Conservation (phyloP, 1,140 invertebrate species). For the Calliphora vicina region DNA sequence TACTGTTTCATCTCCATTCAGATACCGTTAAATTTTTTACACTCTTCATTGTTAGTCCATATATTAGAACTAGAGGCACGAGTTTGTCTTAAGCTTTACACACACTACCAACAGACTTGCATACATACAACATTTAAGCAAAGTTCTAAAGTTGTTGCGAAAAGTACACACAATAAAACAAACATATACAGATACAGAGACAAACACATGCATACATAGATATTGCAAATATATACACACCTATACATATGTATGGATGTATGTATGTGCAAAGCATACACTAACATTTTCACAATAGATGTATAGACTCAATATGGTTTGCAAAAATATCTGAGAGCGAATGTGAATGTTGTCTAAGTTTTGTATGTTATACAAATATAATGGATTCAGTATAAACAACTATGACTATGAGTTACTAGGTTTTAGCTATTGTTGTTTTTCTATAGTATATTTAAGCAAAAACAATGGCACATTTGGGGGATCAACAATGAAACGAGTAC, state of each 20-base stretch:
- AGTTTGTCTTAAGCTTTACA: not conserved
- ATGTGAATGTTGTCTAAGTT: not conserved
- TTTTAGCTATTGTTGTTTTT: not conserved
- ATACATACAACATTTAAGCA: not conserved
- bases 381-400: slow-evolving; percentile 1
- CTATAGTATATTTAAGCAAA: slow-evolving; percentile 4
- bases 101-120: not conserved
- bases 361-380: not conserved
- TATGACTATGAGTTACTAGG: not conserved
- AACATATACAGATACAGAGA: not conserved
- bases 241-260: no score
- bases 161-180: not conserved
- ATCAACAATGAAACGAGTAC: not conserved
- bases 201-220: not conserved
- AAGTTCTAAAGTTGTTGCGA: not conserved
- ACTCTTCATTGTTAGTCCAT: not conserved
- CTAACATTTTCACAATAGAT: not conserved
- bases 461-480: not conserved
- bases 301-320: not conserved
- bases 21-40: not conserved
- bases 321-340: not conserved
- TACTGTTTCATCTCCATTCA: not conserved
- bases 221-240: not conserved
- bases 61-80: not conserved
- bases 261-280: no score